Evolutionary conservation across 2,113 vertebrate species (phyloP).

Genomic region (Cynoglossus semilaevis): DNA sequence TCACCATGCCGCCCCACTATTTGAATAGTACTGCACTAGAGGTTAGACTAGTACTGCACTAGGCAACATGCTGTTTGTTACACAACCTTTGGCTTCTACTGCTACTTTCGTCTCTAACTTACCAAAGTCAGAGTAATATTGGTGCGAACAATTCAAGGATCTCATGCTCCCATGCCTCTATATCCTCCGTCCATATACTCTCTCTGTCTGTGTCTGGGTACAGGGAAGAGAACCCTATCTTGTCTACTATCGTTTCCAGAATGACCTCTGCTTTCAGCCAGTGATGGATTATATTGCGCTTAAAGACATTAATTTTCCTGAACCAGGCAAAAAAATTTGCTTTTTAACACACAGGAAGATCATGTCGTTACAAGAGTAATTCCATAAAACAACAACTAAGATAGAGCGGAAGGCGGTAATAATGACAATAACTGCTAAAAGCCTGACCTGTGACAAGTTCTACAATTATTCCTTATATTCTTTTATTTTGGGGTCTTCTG

Average conservation of each 20-base stretch:
- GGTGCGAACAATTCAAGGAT: conserved; percentile 56
- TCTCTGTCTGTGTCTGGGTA: conserved; percentile 42
- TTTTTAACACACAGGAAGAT: conserved; percentile 73
- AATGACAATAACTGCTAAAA: conserved; percentile 22
- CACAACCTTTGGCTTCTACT: conserved; percentile 16
- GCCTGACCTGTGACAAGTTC: no score
- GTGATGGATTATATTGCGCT: conserved; percentile 82
- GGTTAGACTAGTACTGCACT: no score
- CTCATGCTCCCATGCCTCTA: conserved; percentile 53
- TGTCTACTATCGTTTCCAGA: conserved; percentile 80
- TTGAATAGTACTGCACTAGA: no score
- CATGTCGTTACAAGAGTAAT: conserved; percentile 76
- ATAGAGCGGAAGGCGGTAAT: conserved; percentile 32
- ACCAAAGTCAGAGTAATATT: conserved; percentile 68
- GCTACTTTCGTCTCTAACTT: conserved; percentile 48
- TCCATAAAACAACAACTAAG: conserved; percentile 73
- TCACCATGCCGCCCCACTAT: no score
- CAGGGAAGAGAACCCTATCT: conserved; percentile 72
- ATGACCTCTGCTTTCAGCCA: conserved; percentile 83
- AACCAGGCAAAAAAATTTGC: conserved; percentile 68
- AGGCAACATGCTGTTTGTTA: no score
- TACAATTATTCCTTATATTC: conserved; percentile 18
- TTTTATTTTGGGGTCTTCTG: conserved; percentile 51
- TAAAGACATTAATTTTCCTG: conserved; percentile 83
- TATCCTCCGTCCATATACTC: conserved; percentile 49